These are phyloP conservation scores for Sminthopsis crassicaudata DNA, from an alignment of 2,113 vertebrate genomes.

Conservation along the genomic window DNA sequence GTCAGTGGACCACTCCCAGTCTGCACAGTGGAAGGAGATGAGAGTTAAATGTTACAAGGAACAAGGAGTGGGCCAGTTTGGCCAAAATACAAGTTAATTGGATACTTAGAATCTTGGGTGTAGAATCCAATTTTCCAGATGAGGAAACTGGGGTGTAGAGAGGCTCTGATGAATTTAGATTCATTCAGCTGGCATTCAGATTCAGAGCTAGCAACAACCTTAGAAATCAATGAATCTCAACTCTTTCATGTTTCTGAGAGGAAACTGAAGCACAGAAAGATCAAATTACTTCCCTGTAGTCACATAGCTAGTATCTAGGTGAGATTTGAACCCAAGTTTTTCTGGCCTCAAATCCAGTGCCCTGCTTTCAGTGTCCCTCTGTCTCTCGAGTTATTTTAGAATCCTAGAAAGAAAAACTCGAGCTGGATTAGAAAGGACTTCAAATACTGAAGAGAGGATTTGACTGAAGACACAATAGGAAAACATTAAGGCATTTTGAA, in stretches of 20 bases:
- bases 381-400: not conserved
- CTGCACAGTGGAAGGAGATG: not conserved
- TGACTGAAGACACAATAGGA: not conserved
- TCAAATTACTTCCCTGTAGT: not conserved
- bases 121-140: not conserved
- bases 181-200: not conserved
- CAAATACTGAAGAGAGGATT: not conserved
- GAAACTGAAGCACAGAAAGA: not conserved
- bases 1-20: not conserved
- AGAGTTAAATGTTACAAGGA: not conserved
- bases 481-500: not conserved
- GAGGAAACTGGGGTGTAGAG: no score
- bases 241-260: not conserved
- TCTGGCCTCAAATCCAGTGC: not conserved
- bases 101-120: not conserved
- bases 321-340: not conserved
- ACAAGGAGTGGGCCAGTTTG: not conserved
- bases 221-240: no score
- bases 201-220: not conserved
- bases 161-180: no score
- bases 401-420: not conserved
- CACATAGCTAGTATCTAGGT: not conserved
- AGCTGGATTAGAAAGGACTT: not conserved
- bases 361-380: not conserved
- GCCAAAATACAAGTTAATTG: not conserved